These are phyloP conservation scores for Onychostoma macrolepis DNA, from an alignment of 2,113 vertebrate species.

Conservation along the genomic window DNA sequence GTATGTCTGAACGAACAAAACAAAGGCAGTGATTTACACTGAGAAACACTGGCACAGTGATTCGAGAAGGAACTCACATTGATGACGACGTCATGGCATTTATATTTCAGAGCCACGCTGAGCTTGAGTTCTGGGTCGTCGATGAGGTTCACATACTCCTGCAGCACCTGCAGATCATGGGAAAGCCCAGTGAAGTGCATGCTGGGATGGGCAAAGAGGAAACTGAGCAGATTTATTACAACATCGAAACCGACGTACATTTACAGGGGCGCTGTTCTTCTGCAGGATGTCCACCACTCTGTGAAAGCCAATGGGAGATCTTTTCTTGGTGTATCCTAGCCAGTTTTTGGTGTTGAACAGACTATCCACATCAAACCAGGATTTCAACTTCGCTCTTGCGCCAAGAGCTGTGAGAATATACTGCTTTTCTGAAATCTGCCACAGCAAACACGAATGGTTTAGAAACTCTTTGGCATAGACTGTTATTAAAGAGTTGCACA, in stretches of 20 bases:
- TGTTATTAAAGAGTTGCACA: background rate
- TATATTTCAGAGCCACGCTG: slow-evolving; percentile 88
- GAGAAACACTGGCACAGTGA: background rate
- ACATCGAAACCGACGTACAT: slow-evolving; percentile 69
- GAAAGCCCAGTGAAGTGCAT: background rate
- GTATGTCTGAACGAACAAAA: slow-evolving; percentile 78
- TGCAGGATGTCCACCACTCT: slow-evolving; percentile 92
- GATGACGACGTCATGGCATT: slow-evolving; percentile 93
- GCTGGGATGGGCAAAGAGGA: background rate
- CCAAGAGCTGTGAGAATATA: slow-evolving; percentile 89
- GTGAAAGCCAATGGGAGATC: slow-evolving; percentile 89
- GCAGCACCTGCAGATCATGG: slow-evolving; percentile 79
- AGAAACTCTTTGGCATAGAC: background rate
- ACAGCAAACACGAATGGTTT: slow-evolving; percentile 10
- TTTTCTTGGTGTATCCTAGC: slow-evolving; percentile 94
- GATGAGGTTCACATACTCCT: slow-evolving; percentile 88
- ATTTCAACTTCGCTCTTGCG: slow-evolving; percentile 89
- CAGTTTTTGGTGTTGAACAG: slow-evolving; percentile 93
- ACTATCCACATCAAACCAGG: slow-evolving; percentile 91
- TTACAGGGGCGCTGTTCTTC: slow-evolving; percentile 88
- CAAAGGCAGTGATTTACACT: background rate
- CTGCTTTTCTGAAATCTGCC: slow-evolving; percentile 93
- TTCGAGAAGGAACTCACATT: slow-evolving; percentile 76
- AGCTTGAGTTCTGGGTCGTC: slow-evolving; percentile 86
- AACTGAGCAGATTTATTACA: background rate